phyloP scores from a whole-genome alignment of 2,797 vertebrate genomes.

The Pyrrhura leucotis region DNA sequence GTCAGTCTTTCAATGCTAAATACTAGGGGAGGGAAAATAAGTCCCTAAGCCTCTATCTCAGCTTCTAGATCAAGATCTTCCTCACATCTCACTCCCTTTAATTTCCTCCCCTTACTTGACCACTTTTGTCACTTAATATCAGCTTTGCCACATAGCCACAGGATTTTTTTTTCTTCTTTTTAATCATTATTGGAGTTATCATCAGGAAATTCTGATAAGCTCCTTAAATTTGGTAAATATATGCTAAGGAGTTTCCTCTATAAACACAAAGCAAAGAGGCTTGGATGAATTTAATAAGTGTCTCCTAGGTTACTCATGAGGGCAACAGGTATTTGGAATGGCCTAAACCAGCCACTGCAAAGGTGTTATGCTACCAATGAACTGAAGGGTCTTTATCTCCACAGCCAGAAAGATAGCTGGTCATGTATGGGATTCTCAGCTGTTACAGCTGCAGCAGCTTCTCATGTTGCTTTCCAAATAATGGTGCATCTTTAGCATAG shows the following conservation, averaged over 20 bases:
- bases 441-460: neutral
- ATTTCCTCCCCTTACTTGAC: neutral
- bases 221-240: neutral
- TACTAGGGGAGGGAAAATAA: neutral
- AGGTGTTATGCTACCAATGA: neutral
- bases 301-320: neutral
- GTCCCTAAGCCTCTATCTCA: neutral
- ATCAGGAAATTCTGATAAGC: neutral
- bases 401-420: neutral
- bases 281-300: neutral
- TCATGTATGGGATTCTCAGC: neutral
- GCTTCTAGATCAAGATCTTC: neutral
- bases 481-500: neutral
- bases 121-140: neutral
- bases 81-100: neutral
- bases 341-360: neutral
- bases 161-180: neutral
- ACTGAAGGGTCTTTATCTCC: neutral
- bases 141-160: neutral
- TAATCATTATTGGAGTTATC: neutral
- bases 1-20: neutral
- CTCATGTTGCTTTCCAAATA: neutral
- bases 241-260: neutral
- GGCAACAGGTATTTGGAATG: neutral
- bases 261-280: neutral